Evolutionary conservation across 2,797 vertebrate genomes (phyloP).

Genomic region (Tokudaia tokunoshimensis): DNA sequence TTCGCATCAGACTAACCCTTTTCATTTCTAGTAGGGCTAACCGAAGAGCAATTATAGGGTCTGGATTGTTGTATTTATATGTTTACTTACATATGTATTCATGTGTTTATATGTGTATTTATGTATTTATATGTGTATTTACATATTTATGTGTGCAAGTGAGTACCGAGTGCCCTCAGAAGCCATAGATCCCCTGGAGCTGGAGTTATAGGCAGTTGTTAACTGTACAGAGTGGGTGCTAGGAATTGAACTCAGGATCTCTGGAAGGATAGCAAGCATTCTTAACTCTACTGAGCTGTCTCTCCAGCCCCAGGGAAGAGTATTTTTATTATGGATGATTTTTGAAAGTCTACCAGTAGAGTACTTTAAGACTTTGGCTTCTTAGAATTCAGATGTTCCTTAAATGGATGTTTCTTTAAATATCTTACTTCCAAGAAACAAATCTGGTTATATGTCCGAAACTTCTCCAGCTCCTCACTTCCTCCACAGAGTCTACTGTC

Average conservation of each 20-base stretch:
- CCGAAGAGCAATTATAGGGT: not conserved
- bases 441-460: not conserved
- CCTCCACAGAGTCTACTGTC: not conserved
- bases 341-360: not conserved
- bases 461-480: not conserved
- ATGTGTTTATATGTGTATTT: no score
- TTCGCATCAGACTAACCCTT: not conserved
- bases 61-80: not conserved
- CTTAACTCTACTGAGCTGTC: not conserved
- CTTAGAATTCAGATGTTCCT: not conserved
- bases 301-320: not conserved
- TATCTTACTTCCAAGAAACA: not conserved
- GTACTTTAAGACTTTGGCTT: not conserved
- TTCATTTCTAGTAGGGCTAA: not conserved
- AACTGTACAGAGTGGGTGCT: not conserved
- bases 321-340: not conserved
- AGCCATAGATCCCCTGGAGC: not conserved
- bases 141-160: not conserved
- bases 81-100: not conserved
- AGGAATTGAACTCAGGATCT: not conserved
- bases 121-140: not conserved
- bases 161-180: no score
- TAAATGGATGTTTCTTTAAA: constrained; percentile 2
- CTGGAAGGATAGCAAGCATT: not conserved
- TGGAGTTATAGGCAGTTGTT: no score